Evolutionary conservation across 2,113 vertebrate genomes (phyloP).

Genomic region (Condylura cristata): DNA sequence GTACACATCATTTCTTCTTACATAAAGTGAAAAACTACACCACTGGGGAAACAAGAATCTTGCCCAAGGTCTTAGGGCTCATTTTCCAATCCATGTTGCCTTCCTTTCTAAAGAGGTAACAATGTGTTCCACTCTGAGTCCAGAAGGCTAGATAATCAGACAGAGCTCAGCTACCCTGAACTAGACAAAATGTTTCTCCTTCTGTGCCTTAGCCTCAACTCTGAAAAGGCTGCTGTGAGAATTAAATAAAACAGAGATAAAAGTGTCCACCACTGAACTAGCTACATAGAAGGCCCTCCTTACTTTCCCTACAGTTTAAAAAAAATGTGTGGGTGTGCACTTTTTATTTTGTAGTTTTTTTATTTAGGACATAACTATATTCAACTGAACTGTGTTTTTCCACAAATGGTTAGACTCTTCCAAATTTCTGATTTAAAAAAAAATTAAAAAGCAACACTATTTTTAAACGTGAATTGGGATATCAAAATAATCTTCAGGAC

Average conservation of each 20-base stretch:
- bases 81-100: neutral
- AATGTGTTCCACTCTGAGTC: neutral
- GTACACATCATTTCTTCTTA: neutral
- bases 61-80: neutral
- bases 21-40: neutral
- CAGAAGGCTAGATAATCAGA: neutral
- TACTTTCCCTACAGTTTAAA: neutral
- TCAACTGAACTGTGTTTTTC: neutral
- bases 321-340: neutral
- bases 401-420: neutral
- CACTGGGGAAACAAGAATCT: neutral
- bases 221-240: neutral
- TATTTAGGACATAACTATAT: neutral
- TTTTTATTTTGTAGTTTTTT: neutral
- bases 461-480: neutral
- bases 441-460: neutral
- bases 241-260: neutral
- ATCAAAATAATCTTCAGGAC: neutral
- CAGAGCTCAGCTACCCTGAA: too few species aligned
- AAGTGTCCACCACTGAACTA: neutral
- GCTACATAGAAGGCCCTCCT: neutral
- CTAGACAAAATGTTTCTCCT: neutral
- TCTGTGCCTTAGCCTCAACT: neutral
- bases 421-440: neutral
- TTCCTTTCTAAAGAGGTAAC: neutral